phyloP scores from a whole-genome alignment of 2,888 invertebrate genomes.

The Rapana venosa region DNA sequence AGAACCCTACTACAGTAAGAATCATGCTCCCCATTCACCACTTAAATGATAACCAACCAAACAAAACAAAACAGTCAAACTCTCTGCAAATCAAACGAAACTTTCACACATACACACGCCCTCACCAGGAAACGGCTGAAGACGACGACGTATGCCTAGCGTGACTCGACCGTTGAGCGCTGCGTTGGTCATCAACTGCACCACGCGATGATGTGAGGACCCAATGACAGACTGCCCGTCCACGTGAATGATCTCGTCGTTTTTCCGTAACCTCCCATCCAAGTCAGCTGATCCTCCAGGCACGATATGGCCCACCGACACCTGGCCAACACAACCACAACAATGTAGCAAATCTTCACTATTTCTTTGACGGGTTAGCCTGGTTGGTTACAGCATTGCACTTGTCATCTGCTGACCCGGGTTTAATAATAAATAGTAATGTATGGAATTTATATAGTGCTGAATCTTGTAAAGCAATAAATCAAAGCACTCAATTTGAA shows the following conservation, averaged over 20 bases:
- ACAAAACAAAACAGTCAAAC: too few relatives aligned
- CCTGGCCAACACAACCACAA: constrained; percentile 78
- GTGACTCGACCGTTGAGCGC: constrained; percentile 92
- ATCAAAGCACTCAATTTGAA: too few relatives aligned
- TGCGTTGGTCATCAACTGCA: constrained; percentile 93
- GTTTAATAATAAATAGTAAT: too few relatives aligned
- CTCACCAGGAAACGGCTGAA: constrained; percentile 48
- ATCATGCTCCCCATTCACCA: too few relatives aligned
- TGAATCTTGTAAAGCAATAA: too few relatives aligned
- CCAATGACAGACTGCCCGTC: constrained; percentile 91
- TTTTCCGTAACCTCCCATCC: constrained; percentile 92
- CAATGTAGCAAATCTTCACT: background rate
- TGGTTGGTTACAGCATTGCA: too few relatives aligned
- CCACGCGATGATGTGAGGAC: constrained; percentile 95
- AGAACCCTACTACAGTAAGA: too few relatives aligned
- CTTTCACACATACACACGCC: background rate
- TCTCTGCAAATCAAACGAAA: background rate
- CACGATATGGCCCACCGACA: constrained; percentile 97
- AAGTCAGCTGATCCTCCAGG: constrained; percentile 95
- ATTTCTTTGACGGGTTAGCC: too few relatives aligned
- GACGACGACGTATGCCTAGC: constrained; percentile 85
- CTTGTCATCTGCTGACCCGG: too few relatives aligned
- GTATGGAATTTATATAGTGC: too few relatives aligned
- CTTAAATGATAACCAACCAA: too few relatives aligned
- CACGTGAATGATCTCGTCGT: constrained; percentile 96